phyloP scores from a whole-genome alignment of 2,888 invertebrate genomes.

The Stramonita haemastoma region DNA sequence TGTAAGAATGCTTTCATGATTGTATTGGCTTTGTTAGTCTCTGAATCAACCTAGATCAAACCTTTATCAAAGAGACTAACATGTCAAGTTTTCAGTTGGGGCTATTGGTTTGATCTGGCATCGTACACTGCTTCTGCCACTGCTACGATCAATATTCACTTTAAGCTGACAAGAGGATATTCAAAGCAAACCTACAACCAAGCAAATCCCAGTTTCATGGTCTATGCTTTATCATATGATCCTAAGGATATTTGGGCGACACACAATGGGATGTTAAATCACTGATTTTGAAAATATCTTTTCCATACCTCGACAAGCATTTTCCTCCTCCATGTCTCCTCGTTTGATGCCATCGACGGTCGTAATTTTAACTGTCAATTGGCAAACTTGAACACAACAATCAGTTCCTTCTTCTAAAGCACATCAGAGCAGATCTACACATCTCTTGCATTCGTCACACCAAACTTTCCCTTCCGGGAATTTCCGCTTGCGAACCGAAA shows the following conservation, averaged over 20 bases:
- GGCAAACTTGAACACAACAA: neutral
- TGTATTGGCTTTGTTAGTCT: no score
- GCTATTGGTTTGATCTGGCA: no score
- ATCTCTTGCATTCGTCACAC: neutral
- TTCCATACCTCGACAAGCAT: neutral
- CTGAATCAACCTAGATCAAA: no score
- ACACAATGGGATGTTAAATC: neutral
- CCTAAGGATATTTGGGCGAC: neutral
- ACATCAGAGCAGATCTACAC: neutral
- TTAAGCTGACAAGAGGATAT: neutral
- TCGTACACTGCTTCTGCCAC: no score
- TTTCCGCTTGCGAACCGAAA: conserved; percentile 11
- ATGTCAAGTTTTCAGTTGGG: no score
- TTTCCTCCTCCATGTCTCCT: neutral
- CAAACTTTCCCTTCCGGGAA: neutral
- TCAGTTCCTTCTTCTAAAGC: neutral
- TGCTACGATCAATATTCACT: no score
- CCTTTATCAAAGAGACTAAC: no score
- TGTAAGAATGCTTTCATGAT: no score
- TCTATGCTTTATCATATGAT: neutral
- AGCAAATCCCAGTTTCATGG: neutral
- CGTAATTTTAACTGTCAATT: neutral
- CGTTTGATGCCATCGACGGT: neutral
- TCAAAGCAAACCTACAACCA: neutral
- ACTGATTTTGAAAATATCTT: neutral